phyloP scores from a whole-genome alignment of 1,140 invertebrate genomes.

The Drosophila azteca region DNA sequence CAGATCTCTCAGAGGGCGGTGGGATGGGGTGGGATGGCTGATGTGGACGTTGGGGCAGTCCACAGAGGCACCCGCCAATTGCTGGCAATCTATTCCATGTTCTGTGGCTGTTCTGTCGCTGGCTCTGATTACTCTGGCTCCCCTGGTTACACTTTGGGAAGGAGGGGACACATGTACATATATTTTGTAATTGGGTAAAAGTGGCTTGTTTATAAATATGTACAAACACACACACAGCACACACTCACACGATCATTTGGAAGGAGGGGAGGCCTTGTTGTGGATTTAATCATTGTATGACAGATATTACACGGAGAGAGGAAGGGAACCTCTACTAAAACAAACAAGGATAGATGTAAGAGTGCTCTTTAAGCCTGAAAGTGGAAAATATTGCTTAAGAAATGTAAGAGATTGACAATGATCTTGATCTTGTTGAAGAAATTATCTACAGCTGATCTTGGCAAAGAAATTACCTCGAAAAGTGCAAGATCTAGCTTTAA shows the following conservation, averaged over 20 bases:
- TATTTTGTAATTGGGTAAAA: slow-evolving; percentile 66
- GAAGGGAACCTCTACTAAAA: background rate
- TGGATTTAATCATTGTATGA: background rate
- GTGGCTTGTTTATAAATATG: slow-evolving; percentile 62
- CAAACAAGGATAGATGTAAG: background rate
- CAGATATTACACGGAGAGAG: too few relatives aligned
- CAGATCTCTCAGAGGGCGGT: slow-evolving; percentile 41
- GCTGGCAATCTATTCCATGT: slow-evolving; percentile 64
- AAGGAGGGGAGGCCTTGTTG: slow-evolving; percentile 1
- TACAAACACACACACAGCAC: slow-evolving; percentile 22
- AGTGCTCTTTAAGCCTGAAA: too few relatives aligned
- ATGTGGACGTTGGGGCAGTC: slow-evolving; percentile 8
- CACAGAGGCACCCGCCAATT: slow-evolving; percentile 49
- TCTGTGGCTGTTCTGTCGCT: slow-evolving; percentile 22
- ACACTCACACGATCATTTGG: slow-evolving; percentile 19
- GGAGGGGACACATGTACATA: background rate
- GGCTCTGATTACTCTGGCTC: slow-evolving; percentile 49
- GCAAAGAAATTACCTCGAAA: too few relatives aligned
- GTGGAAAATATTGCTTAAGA: too few relatives aligned
- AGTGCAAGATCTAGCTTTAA: too few relatives aligned
- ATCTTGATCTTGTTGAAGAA: too few relatives aligned
- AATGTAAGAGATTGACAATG: background rate
- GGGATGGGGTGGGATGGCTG: too few relatives aligned
- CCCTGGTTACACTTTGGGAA: slow-evolving; percentile 23
- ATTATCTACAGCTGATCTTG: too few relatives aligned